Conservation (phyloP, 1,140 invertebrate genomes). For the Kradibia gibbosae region DNA sequence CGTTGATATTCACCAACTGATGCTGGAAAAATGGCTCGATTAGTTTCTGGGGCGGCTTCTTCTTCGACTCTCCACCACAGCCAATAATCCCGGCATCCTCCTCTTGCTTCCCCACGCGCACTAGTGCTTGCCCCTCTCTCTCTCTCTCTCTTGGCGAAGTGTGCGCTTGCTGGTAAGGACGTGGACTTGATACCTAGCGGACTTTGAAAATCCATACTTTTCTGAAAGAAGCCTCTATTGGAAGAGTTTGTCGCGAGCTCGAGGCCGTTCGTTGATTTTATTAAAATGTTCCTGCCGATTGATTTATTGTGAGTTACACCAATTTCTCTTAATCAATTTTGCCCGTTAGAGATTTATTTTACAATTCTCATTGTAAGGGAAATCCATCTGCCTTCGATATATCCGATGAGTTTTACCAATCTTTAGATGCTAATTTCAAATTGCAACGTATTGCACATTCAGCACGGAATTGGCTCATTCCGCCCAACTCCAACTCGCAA, state of each 20-base stretch:
- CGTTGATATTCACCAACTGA: constrained; percentile 72
- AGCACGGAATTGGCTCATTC: too few species aligned
- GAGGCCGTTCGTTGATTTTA: background rate
- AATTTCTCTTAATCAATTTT: constrained; percentile 21
- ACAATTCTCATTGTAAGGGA: background rate
- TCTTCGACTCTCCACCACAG: background rate
- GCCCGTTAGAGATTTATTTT: background rate
- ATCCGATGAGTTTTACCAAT: background rate
- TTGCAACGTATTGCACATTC: too few species aligned
- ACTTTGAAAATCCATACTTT: background rate
- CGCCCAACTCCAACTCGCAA: too few species aligned
- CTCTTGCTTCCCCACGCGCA: background rate
- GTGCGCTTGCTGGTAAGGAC: background rate
- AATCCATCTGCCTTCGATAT: background rate
- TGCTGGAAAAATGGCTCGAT: constrained; percentile 71
- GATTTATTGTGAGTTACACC: background rate
- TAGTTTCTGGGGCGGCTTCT: constrained; percentile 50
- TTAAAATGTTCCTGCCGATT: constrained; percentile 13
- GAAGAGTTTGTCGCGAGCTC: background rate
- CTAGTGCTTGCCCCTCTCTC: too few species aligned
- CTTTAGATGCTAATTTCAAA: too few species aligned
- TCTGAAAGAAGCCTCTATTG: background rate
- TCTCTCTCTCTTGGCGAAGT: background rate
- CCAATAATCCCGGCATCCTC: background rate
- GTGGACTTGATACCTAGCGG: background rate